Conservation (phyloP, 2,113 vertebrate genomes). For the Calonectris borealis region DNA sequence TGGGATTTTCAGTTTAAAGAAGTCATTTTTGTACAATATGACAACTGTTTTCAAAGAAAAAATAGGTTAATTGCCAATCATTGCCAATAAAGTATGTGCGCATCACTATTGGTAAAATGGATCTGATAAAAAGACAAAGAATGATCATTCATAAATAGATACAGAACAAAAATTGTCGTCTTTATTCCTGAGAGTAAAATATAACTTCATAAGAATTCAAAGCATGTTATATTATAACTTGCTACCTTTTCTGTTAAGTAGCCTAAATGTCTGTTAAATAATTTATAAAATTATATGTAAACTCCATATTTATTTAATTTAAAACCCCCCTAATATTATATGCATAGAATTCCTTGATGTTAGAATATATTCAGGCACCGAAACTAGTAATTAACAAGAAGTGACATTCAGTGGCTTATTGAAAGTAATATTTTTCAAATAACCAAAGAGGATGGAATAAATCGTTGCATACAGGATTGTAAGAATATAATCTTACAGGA, state of each 20-base stretch:
- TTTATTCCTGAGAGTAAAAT: background rate
- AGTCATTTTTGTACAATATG: background rate
- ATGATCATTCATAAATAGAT: background rate
- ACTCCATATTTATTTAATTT: background rate
- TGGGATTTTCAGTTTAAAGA: background rate
- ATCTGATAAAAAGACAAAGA: background rate
- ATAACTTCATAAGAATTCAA: background rate
- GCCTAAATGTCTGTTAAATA: background rate
- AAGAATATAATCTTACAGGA: background rate
- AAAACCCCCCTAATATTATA: background rate
- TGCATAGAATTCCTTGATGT: background rate
- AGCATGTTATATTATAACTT: background rate
- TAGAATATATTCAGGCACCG: background rate
- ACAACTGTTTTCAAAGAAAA: background rate
- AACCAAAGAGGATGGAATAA: background rate
- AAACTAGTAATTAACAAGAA: background rate
- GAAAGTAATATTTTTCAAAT: slow-evolving; percentile 18
- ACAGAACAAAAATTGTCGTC: background rate
- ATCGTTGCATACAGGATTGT: background rate
- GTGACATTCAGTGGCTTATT: background rate
- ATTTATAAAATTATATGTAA: background rate
- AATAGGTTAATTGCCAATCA: background rate
- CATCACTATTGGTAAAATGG: background rate
- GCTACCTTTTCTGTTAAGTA: background rate
- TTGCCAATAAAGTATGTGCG: background rate